These are phyloP conservation scores for Alouatta palliata DNA, from an alignment of 2,113 vertebrate species.

Conservation along the genomic window DNA sequence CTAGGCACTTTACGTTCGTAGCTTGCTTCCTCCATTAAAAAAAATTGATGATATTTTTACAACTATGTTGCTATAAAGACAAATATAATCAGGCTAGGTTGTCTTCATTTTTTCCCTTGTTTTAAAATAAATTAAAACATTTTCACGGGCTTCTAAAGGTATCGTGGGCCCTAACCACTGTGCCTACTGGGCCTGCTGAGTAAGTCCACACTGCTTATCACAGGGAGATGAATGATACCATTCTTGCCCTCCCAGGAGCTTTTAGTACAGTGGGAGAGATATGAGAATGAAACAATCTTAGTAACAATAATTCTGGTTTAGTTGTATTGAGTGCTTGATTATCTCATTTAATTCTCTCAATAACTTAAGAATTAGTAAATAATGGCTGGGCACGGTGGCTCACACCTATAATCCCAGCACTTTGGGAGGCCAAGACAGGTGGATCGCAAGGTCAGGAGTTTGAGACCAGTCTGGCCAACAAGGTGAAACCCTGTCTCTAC, in stretches of 20 bases:
- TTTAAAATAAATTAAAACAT: neutral
- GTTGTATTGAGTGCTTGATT: neutral
- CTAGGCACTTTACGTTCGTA: neutral
- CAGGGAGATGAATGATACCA: neutral
- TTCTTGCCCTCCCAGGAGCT: neutral
- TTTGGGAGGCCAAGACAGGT: too few species aligned
- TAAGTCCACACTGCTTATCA: rapidly evolving
- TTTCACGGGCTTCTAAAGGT: neutral
- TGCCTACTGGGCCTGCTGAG: neutral
- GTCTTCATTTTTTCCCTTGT: neutral
- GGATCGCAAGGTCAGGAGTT: too few species aligned
- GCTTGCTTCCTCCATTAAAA: neutral
- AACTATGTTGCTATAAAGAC: neutral
- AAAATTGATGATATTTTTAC: neutral
- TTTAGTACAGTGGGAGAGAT: neutral
- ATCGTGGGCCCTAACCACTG: neutral
- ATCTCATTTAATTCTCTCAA: neutral
- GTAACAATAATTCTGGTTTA: neutral
- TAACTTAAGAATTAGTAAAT: neutral
- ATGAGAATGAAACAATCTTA: neutral
- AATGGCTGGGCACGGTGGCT: too few species aligned
- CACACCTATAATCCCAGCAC: too few species aligned
- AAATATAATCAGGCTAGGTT: neutral
- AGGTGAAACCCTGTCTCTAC: too few species aligned
- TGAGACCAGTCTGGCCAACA: too few species aligned